Evolutionary conservation across 2,888 invertebrate species (phyloP).

Genomic region (Sminthurinus aureus): DNA sequence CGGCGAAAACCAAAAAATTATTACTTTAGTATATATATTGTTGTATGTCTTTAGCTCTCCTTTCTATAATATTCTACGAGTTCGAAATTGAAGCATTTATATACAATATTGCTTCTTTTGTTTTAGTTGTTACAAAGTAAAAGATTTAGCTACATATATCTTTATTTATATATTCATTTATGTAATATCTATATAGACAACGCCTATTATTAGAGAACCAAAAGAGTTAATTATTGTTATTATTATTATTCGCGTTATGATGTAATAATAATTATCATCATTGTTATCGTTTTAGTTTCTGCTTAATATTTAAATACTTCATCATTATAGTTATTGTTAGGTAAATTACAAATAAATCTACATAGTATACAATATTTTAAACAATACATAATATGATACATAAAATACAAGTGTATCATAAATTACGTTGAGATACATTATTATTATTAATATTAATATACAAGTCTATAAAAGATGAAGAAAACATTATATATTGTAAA

Average conservation of each 20-base stretch:
- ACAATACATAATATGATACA: constrained; percentile 19
- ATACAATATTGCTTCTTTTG: no score
- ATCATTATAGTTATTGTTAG: constrained; percentile 5
- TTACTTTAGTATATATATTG: background rate
- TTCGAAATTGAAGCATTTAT: no score
- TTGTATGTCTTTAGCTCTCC: no score
- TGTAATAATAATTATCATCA: background rate
- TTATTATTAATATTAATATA: background rate
- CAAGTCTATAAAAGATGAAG: background rate
- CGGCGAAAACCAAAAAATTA: background rate
- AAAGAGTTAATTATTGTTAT: constrained; percentile 16
- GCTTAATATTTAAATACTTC: background rate
- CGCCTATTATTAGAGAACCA: constrained; percentile 22
- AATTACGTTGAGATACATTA: background rate
- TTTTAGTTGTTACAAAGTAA: background rate
- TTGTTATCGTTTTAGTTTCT: background rate
- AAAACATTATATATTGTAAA: constrained; percentile 15
- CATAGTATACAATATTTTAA: background rate
- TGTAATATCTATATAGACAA: no score
- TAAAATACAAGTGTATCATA: no score
- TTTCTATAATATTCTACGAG: no score
- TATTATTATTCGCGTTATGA: constrained; percentile 2
- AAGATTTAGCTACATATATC: background rate
- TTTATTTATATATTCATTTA: no score
- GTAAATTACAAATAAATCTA: background rate